phyloP scores from a whole-genome alignment of 2,888 invertebrate species.

The Emmelina monodactyla region DNA sequence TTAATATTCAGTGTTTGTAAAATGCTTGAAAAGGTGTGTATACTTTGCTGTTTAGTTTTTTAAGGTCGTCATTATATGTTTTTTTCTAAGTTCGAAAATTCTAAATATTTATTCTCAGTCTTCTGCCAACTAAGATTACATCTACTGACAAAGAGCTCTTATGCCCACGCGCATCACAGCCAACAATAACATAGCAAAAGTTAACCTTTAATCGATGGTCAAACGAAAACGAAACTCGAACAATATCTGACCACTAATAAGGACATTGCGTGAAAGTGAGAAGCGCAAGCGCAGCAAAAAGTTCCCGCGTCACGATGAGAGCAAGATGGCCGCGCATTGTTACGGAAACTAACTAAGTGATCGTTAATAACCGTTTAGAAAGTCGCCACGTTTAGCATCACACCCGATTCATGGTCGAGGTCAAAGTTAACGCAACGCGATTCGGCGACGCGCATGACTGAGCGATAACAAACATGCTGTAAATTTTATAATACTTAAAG shows the following conservation, averaged over 20 bases:
- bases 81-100: too few species aligned
- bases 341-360: conserved; percentile 21
- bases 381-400: conserved; percentile 38
- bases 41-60: too few species aligned
- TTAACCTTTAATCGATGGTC: conserved; percentile 23
- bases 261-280: conserved; percentile 50
- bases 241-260: conserved; percentile 43
- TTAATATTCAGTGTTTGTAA: too few species aligned
- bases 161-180: neutral
- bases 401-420: conserved; percentile 27
- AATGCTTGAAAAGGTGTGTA: too few species aligned
- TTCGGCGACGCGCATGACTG: neutral
- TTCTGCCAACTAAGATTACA: too few species aligned
- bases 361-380: conserved; percentile 44
- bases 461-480: conserved; percentile 6
- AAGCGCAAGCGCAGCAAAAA: conserved; percentile 27
- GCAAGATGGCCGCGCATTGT: conserved; percentile 20
- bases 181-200: conserved; percentile 10
- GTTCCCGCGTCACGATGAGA: conserved; percentile 29
- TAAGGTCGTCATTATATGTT: too few species aligned
- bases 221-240: conserved; percentile 44
- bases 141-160: conserved; percentile 2
- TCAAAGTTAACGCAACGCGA: conserved; percentile 16
- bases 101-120: too few species aligned
- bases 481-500: conserved; percentile 8